Evolutionary conservation across 2,113 vertebrate genomes (phyloP).

Genomic region (Arenaria interpres): DNA sequence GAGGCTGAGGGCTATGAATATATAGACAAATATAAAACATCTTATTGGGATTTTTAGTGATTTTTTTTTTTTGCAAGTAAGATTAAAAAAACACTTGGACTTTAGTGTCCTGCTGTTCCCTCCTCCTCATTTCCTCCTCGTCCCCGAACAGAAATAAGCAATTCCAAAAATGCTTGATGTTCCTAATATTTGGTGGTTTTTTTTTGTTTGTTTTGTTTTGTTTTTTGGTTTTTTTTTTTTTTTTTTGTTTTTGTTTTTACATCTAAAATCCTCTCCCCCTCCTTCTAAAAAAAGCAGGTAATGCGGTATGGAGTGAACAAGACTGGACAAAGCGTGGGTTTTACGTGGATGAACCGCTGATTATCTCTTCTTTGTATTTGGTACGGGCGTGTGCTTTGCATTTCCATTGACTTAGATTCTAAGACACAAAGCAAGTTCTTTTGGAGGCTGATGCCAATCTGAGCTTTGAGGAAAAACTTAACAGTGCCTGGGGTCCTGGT

Average conservation of each 20-base stretch:
- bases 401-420: conserved; percentile 47
- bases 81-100: conserved; percentile 55
- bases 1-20: conserved; percentile 72
- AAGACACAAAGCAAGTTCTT: conserved; percentile 61
- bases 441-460: conserved; percentile 42
- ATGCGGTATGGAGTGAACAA: conserved; percentile 35
- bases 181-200: conserved; percentile 5
- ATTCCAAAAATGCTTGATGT: conserved; percentile 29
- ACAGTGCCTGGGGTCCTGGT: conserved; percentile 42
- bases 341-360: not conserved
- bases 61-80: conserved; percentile 39
- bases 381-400: conserved; percentile 13
- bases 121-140: conserved; percentile 18
- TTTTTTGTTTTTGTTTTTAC: not conserved
- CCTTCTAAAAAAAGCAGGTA: conserved; percentile 52
- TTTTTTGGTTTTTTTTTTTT: not conserved
- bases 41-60: conserved; percentile 45
- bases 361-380: conserved; percentile 2
- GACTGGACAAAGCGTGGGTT: conserved; percentile 25
- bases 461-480: conserved; percentile 60
- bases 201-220: too few relatives aligned
- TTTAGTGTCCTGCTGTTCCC: conserved; percentile 39
- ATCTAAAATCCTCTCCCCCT: conserved; percentile 18
- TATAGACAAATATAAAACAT: conserved; percentile 65
- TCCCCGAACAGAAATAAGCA: conserved; percentile 50